A percentile compares a stretch with the other conserved stretches of the same genome.
Evolutionary conservation across 1,140 invertebrate species (phyloP).

Genomic region (Drosophila equinoxialis): DNA sequence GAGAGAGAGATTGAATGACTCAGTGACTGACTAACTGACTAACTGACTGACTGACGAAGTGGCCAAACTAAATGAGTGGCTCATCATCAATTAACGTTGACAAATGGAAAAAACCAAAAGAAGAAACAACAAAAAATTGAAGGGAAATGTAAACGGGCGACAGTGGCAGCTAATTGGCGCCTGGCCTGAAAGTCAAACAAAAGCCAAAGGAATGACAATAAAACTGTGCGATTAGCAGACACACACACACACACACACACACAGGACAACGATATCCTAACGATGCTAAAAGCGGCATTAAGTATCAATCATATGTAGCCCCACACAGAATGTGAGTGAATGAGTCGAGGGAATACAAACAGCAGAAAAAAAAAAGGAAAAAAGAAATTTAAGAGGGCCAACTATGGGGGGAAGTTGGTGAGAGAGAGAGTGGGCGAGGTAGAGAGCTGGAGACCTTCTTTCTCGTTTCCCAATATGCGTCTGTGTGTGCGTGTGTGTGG

Average conservation of each 20-base stretch:
- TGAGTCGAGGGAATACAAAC: constrained; percentile 55
- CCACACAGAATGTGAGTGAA: constrained; percentile 40
- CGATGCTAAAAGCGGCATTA: constrained; percentile 76
- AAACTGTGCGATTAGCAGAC: constrained; percentile 25
- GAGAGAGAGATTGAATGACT: background rate
- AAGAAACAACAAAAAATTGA: background rate
- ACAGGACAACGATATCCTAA: constrained; percentile 64
- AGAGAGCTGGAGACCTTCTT: too few species aligned
- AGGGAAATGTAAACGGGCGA: constrained; percentile 4
- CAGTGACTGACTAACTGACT: constrained; percentile 7
- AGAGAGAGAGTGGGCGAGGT: background rate
- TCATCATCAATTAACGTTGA: constrained; percentile 30
- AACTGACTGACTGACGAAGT: constrained; percentile 10
- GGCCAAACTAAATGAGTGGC: constrained; percentile 21
- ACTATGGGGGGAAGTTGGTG: constrained; percentile 26
- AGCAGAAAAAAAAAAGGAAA: constrained; percentile 38
- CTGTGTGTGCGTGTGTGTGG: constrained; percentile 27
- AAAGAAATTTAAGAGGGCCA: constrained; percentile 19
- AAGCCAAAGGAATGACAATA: constrained; percentile 28
- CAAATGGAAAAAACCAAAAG: constrained; percentile 21
- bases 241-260: constrained; percentile 19
- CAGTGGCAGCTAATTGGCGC: constrained; percentile 25
- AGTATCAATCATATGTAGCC: constrained; percentile 75
- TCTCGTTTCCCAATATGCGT: background rate
- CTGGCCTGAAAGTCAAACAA: constrained; percentile 23